These are phyloP conservation scores for Sceliomorpha sp. DNA, from an alignment of 2,888 invertebrate genomes.

Conservation along the genomic window DNA sequence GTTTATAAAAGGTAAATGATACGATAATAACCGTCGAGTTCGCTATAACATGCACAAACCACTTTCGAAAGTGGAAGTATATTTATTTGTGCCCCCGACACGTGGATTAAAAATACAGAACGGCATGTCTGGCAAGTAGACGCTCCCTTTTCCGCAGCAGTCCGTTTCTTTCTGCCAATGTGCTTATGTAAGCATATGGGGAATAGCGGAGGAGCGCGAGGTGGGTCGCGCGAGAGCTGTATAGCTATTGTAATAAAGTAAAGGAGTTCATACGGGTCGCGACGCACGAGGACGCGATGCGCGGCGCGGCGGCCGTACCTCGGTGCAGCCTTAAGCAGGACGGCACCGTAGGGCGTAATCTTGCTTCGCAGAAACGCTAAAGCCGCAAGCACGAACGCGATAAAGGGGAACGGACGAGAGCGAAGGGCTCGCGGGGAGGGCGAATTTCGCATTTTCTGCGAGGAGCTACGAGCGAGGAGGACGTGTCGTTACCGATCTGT, in stretches of 20 bases:
- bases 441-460: slow-evolving; percentile 23
- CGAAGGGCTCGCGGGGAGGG: no score
- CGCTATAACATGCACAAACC: no score
- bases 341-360: slow-evolving; percentile 62
- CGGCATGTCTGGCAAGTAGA: slow-evolving; percentile 36
- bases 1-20: no score
- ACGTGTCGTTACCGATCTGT: slow-evolving; percentile 38
- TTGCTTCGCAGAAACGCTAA: slow-evolving; percentile 55
- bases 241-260: slow-evolving; percentile 37
- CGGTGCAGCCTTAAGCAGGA: slow-evolving; percentile 31
- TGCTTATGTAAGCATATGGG: slow-evolving; percentile 50
- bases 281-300: slow-evolving; percentile 24
- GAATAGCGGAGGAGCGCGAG: slow-evolving; percentile 19
- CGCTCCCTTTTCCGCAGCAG: slow-evolving; percentile 30
- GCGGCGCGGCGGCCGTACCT: neutral
- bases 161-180: slow-evolving; percentile 44
- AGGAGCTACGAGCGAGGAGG: slow-evolving; percentile 12
- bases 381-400: slow-evolving; percentile 36
- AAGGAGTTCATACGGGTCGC: slow-evolving; percentile 34
- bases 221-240: neutral
- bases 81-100: slow-evolving; percentile 42
- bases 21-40: no score
- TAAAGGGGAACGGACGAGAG: slow-evolving; percentile 17
- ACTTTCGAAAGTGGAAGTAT: no score
- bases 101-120: slow-evolving; percentile 44